Conservation (phyloP, 1,140 invertebrate species). For the Paralvinella palmiformis region DNA sequence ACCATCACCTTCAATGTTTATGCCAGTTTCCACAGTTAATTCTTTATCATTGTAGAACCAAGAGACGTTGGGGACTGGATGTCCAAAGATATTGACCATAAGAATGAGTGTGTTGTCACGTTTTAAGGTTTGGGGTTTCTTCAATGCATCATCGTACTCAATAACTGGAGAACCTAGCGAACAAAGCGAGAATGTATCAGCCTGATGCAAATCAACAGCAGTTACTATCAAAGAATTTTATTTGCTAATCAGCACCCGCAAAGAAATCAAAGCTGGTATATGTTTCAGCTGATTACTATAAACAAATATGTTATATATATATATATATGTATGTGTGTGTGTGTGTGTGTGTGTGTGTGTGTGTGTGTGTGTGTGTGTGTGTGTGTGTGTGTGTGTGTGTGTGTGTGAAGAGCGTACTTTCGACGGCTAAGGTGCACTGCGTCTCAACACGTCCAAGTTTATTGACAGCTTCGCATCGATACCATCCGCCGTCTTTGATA, state of each 20-base stretch:
- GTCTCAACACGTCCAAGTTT: slow-evolving; percentile 42
- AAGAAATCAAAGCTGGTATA: no score
- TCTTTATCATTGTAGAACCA: slow-evolving; percentile 72
- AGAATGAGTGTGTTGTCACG: slow-evolving; percentile 32
- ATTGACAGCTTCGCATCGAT: slow-evolving; percentile 41
- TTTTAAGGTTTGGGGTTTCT: slow-evolving; percentile 30
- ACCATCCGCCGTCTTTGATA: slow-evolving; percentile 40
- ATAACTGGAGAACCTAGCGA: slow-evolving; percentile 2
- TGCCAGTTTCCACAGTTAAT: not conserved
- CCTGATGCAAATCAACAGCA: no score
- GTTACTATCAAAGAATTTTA: no score
- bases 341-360: no score
- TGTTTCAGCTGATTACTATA: no score
- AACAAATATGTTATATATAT: no score
- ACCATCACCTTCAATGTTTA: not conserved
- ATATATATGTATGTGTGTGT: no score
- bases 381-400: no score
- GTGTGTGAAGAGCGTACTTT: slow-evolving; percentile 29
- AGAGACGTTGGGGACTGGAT: slow-evolving; percentile 70
- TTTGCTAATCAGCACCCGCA: no score
- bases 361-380: no score
- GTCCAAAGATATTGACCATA: slow-evolving; percentile 70
- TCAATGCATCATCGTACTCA: slow-evolving; percentile 28
- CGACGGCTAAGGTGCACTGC: slow-evolving; percentile 40
- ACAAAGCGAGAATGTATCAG: not conserved